Conservation (phyloP, 64 coral and sea anemone genomes). For the Montipora efflorescens region DNA sequence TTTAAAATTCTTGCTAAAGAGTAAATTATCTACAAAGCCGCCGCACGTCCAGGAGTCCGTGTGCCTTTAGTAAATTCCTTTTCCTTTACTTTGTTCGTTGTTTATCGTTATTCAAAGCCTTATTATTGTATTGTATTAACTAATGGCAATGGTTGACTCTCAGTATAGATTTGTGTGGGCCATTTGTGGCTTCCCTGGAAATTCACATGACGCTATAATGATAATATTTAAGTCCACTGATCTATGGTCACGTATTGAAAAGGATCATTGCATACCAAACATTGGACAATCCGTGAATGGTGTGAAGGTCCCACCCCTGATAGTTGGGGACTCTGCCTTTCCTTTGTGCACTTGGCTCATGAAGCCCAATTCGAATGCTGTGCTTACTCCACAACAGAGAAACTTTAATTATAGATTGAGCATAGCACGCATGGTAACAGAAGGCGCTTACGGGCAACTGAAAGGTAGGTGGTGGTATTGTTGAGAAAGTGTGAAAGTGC, state of each 20-base stretch:
- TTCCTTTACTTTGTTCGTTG: no score
- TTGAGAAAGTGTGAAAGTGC: constrained; percentile 4
- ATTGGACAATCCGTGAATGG: not conserved
- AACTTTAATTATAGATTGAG: no score
- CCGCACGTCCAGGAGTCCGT: no score
- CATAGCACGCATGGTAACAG: not conserved
- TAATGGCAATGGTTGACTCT: not conserved
- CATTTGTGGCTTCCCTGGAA: constrained; percentile 48
- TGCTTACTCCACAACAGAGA: not conserved
- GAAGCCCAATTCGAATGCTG: not conserved
- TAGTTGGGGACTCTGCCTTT: not conserved
- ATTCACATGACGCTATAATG: constrained; percentile 27
- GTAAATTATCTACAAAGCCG: no score
- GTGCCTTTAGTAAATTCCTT: no score
- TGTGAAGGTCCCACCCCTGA: not conserved
- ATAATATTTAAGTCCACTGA: constrained; percentile 30
- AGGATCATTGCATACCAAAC: not conserved
- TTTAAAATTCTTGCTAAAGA: no score
- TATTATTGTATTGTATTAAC: no score
- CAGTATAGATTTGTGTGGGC: constrained; percentile 51
- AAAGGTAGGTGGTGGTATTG: not conserved
- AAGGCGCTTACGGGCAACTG: no score
- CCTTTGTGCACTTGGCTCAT: not conserved
- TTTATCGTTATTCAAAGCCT: no score
- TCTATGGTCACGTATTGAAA: not conserved